Base-by-base conservation (phyloP, 2,888 invertebrate species). In the Dynastes grantii region DNA sequence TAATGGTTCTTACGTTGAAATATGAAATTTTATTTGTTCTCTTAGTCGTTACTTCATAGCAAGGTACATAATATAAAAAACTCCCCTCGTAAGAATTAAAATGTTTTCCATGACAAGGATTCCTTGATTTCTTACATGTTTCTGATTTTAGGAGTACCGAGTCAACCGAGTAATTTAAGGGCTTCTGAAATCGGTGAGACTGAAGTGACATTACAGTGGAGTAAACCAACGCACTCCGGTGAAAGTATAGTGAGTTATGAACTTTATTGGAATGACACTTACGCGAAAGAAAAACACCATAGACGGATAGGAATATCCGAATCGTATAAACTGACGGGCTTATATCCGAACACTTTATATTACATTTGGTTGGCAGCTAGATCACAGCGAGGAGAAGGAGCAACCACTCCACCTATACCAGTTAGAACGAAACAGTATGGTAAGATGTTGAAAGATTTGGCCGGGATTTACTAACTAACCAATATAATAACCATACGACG, bases 371-470 rank as follows among this genome's bases (percentile, higher is more conserved):
- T 99, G 84, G 97, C 98, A 13, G 99, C 98, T 79, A 92, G 96
- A 83, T 98, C 97, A 16, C 95, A 96, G 85, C 91, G 95, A 82
- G 99, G 98, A 11, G 98, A 97, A 89, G 98, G 98, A 16, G 98
- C 98, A 49, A 96, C 97, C 77, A 98, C 98, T 16, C 97, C 97
- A 55, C 96, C 97, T 13, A 95, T 98, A 83, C 96, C 97, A 83
- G 97, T 97, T 85, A 93, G 96, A 90, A 99, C 99, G 76, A 97
- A 97, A 90, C 97, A 97, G 94, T 98, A 97, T 92, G 97, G 98
- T 98, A 96, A 95, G 98, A 91, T 76, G 70, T 78, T 51, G 58
- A 63, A 68, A 70, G 76, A 78, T 37, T 58, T 68, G 71, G 29
- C 40, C 45, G n/a, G 29, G 29, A 49, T 68, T 76, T 61, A 11